Conservation (phyloP, 2,113 vertebrate genomes). For the Triplophysa tibetana region DNA sequence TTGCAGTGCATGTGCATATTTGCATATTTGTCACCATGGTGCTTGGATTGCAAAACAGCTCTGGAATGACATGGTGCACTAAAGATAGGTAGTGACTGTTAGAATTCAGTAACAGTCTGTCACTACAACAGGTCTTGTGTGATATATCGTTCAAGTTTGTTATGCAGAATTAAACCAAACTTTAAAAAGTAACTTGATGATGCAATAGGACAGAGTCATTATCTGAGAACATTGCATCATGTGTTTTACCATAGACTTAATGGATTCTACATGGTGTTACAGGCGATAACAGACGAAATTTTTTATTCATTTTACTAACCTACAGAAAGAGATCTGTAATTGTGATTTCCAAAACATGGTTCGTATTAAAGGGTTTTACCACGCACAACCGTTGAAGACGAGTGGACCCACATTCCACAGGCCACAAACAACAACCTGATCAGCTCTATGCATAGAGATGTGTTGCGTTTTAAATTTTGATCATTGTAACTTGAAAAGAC, state of each 20-base stretch:
- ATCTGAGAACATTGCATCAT: background rate
- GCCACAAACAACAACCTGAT: too few species aligned
- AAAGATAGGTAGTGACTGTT: background rate
- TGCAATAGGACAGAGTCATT: too few species aligned
- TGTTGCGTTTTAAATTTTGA: too few species aligned
- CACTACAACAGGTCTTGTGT: background rate
- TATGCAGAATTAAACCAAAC: too few species aligned
- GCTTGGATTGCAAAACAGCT: constrained; percentile 1
- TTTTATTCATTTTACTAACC: constrained; percentile 77
- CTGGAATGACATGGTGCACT: constrained; percentile 19
- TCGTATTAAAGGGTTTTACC: constrained; percentile 69
- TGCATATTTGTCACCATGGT: background rate
- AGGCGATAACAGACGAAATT: constrained; percentile 75
- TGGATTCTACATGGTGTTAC: constrained; percentile 60
- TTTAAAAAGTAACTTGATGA: too few species aligned
- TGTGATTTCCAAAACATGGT: constrained; percentile 66
- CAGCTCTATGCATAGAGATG: too few species aligned
- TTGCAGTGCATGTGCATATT: background rate
- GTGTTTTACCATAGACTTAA: background rate
- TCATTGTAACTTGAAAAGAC: constrained; percentile 7
- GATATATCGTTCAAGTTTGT: background rate
- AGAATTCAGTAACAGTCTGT: background rate
- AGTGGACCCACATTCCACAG: too few species aligned
- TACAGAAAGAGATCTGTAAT: constrained; percentile 80
- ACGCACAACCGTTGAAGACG: too few species aligned